Conservation (phyloP, 2,113 vertebrate genomes). For the Gymnorhina tibicen region DNA sequence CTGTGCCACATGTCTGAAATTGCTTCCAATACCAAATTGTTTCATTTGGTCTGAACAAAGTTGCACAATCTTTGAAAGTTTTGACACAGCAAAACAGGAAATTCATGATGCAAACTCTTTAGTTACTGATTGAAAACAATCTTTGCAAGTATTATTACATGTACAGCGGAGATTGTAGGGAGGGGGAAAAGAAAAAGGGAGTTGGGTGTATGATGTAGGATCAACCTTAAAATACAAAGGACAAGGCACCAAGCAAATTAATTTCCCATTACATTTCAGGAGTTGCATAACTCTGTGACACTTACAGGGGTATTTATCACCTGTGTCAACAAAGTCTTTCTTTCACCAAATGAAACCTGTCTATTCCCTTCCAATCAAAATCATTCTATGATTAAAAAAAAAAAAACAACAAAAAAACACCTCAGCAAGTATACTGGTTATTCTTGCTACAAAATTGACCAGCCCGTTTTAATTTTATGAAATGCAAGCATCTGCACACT, state of each 20-base stretch:
- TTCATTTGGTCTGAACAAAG: slow-evolving; percentile 35
- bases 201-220: background rate
- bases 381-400: background rate
- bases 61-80: slow-evolving; percentile 73
- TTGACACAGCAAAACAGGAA: slow-evolving; percentile 74
- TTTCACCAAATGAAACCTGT: background rate
- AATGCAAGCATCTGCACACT: background rate
- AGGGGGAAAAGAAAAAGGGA: background rate
- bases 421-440: background rate
- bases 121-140: background rate
- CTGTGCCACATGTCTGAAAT: background rate
- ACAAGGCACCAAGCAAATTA: background rate
- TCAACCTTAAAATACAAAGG: background rate
- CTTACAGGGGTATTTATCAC: background rate
- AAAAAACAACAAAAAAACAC: background rate
- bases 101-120: slow-evolving; percentile 48
- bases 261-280: background rate
- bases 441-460: background rate
- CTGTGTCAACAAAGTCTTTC: background rate
- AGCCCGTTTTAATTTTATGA: background rate
- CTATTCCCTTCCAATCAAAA: background rate
- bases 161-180: background rate
- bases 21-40: slow-evolving; percentile 13
- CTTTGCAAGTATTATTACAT: background rate
- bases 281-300: background rate